Conservation (phyloP, 2,113 vertebrate genomes). For the Gopherus evgoodei region DNA sequence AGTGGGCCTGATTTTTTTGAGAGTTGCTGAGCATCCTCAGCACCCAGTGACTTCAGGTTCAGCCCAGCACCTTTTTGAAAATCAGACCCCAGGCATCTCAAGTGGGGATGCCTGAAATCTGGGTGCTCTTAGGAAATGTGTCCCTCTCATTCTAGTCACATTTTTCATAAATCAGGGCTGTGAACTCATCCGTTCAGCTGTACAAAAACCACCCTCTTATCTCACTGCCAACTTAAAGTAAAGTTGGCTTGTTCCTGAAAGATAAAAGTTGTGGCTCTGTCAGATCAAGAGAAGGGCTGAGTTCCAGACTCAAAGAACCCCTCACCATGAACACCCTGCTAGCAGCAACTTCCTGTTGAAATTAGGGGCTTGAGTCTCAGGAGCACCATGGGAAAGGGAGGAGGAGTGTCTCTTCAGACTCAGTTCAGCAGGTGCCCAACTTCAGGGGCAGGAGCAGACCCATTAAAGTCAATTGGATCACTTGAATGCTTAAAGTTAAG, state of each 20-base stretch:
- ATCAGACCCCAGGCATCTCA: rapidly evolving
- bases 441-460: not conserved
- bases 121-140: rapidly evolving
- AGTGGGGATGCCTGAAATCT: not conserved
- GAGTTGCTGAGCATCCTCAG: rapidly evolving
- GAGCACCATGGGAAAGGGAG: not conserved
- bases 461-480: not conserved
- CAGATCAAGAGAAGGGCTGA: not conserved
- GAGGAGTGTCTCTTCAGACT: not conserved
- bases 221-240: not conserved
- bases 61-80: not conserved
- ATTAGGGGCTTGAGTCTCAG: not conserved
- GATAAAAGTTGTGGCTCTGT: not conserved
- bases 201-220: not conserved
- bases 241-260: not conserved
- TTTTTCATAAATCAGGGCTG: not conserved
- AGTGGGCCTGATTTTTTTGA: not conserved
- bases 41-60: not conserved
- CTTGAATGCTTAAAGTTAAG: not conserved
- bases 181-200: not conserved
- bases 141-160: not conserved
- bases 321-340: not conserved
- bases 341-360: not conserved
- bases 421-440: not conserved
- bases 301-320: not conserved